phyloP scores from a whole-genome alignment of 2,888 invertebrate species.

The Neocrepidodera transversa region DNA sequence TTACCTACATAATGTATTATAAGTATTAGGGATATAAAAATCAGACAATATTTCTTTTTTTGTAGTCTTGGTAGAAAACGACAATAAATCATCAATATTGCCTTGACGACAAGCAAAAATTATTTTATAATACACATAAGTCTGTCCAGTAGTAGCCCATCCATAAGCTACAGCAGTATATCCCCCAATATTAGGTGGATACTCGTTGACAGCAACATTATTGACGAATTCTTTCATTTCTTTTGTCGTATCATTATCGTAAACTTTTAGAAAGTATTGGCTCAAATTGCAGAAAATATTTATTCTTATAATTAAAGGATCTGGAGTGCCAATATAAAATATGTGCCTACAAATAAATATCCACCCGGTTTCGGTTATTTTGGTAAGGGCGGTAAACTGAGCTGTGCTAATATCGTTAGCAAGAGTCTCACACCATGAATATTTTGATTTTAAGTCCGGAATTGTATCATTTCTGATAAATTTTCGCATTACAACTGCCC shows the following conservation, averaged over 20 bases:
- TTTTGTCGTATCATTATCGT: constrained; percentile 52
- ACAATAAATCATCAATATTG: constrained; percentile 24
- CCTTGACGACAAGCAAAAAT: constrained; percentile 32
- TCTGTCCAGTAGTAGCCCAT: constrained; percentile 38
- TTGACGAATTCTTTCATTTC: constrained; percentile 49
- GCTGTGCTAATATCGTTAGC: constrained; percentile 36
- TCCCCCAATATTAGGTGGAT: constrained; percentile 48
- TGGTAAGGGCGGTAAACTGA: constrained; percentile 37
- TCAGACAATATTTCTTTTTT: constrained; percentile 27
- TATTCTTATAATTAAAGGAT: constrained; percentile 44
- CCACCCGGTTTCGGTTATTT: constrained; percentile 41
- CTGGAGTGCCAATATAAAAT: constrained; percentile 43
- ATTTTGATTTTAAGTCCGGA: constrained; percentile 37
- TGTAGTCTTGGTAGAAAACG: constrained; percentile 12
- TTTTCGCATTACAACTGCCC: constrained; percentile 46
- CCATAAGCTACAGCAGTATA: constrained; percentile 56
- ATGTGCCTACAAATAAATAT: constrained; percentile 47
- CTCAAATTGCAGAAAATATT: constrained; percentile 47
- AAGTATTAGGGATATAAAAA: constrained; percentile 41
- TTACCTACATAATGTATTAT: constrained; percentile 38
- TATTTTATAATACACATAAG: constrained; percentile 47
- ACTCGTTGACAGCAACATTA: constrained; percentile 44
- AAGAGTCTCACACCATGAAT: constrained; percentile 46
- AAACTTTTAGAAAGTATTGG: constrained; percentile 49
- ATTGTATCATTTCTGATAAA: constrained; percentile 41